phyloP scores from a whole-genome alignment of 2,797 vertebrate species.

The Smutsia temminckii region DNA sequence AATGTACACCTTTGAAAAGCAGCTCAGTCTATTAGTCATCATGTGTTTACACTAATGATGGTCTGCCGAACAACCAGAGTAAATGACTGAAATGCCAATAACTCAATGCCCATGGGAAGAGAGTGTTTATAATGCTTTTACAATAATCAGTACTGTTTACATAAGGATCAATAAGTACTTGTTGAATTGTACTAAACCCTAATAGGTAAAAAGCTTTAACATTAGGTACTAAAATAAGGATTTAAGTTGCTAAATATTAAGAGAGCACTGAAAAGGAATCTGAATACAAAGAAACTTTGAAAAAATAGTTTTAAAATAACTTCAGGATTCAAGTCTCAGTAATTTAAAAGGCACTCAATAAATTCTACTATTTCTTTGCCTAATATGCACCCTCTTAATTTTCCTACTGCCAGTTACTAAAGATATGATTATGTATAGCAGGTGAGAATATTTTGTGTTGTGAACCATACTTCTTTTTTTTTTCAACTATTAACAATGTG shows the following conservation, averaged over 20 bases:
- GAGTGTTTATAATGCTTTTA: constrained; percentile 34
- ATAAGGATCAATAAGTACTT: constrained; percentile 37
- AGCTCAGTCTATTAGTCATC: not conserved
- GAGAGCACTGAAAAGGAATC: constrained; percentile 25
- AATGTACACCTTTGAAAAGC: not conserved
- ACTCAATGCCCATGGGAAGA: not conserved
- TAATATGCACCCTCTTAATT: constrained; percentile 27
- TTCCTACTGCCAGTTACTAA: constrained; percentile 20
- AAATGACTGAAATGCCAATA: constrained; percentile 37
- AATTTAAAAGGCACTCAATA: constrained; percentile 33
- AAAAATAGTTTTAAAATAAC: constrained; percentile 37
- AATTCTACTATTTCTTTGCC: constrained; percentile 16
- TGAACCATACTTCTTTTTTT: not conserved
- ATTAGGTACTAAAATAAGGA: not conserved
- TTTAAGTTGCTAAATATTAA: constrained; percentile 33
- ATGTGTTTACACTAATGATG: not conserved
- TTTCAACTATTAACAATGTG: not conserved
- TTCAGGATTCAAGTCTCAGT: constrained; percentile 20
- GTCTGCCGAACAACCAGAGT: constrained; percentile 16
- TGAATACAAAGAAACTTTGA: constrained; percentile 33
- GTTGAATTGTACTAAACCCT: not conserved
- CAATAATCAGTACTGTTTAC: constrained; percentile 23
- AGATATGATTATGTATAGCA: not conserved
- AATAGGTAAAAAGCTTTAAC: constrained; percentile 16
- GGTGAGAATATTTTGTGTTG: not conserved